A percentile compares a stretch with the other conserved stretches of the same genome.
phyloP scores from a whole-genome alignment of 2,113 vertebrate genomes.

The Lipotes vexillifer region DNA sequence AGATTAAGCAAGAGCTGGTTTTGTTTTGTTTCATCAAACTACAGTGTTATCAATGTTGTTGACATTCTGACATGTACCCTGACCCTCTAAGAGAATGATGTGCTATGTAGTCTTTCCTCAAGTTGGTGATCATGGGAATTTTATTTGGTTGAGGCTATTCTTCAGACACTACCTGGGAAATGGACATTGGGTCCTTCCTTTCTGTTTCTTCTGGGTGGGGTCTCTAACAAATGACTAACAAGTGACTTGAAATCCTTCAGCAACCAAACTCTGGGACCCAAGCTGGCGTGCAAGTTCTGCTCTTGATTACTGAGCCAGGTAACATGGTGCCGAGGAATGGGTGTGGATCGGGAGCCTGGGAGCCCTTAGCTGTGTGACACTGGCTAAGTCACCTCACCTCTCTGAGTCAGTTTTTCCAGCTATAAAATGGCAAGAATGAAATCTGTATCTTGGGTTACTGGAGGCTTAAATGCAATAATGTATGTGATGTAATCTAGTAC shows the following conservation, averaged over 20 bases:
- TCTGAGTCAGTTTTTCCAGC: background rate
- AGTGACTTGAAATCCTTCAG: background rate
- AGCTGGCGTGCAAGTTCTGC: background rate
- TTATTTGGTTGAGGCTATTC: background rate
- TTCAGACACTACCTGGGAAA: background rate
- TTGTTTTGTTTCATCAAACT: background rate
- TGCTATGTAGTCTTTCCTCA: background rate
- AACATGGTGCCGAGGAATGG: background rate
- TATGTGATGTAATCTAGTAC: background rate
- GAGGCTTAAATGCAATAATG: background rate
- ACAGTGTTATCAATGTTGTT: background rate
- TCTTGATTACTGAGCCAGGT: background rate
- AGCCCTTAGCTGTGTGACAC: background rate
- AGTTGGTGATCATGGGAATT: background rate
- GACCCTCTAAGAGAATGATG: background rate
- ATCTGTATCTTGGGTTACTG: background rate
- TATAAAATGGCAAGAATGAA: background rate
- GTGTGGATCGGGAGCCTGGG: too few species aligned
- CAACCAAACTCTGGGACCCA: background rate
- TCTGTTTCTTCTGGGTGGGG: background rate
- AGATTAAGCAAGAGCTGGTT: background rate
- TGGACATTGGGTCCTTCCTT: background rate
- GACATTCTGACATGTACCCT: background rate
- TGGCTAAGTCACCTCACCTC: background rate
- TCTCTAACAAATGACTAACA: background rate